Evolutionary conservation across 1,140 invertebrate species (phyloP), one percentile per base, ranked within the genome.

Genomic region (Drosophila baimaii): DNA sequence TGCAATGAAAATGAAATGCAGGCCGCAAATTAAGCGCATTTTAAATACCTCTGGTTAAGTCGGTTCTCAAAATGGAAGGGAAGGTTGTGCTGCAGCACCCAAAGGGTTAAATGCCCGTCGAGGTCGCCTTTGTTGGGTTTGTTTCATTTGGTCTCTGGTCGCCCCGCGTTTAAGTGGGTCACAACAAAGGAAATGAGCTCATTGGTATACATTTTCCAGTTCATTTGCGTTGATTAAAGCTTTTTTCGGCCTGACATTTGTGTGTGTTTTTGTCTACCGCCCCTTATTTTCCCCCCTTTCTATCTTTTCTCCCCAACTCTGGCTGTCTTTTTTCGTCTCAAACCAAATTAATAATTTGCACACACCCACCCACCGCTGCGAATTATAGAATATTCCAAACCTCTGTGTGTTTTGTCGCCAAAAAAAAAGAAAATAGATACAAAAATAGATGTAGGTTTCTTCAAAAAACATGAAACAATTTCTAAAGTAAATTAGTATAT

Each of bases 181-280:
- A 86, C 44, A 47, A 69, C 64, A 81, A 79, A 66, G 83, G 83
- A 88, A 88, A 88, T 88, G 83, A 88, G 84, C 83, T 88, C 83
- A 88, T 89, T 86, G 68, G 76, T 79, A 79, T 82, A 88, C 84
- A 88, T 88, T 88, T 88, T 88, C 84, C 83, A 77, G 79, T 88
- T 86, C 83, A 88, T 88, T 88, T 88, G 68, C 84, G 83, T 88
- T 88, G 84, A 88, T 88, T 86, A 86, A 88, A 81, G 61, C 79
- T 66, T 62, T 54, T 54, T 79, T 69, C 39, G 49, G 73, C 64
- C 51, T 55, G 29, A 52, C 69, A 71, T 77, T 70, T 56, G 68
- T 85, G 66, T 31, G 27, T 31, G 31, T 33, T 54, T 13, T 33
- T 49, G 61, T 65, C 54, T 52, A 44, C 43, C 39, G 31, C 51